A percentile compares a stretch with the other conserved stretches of the same genome.
Conservation (phyloP, 2,888 invertebrate species). For the Lomographa bimaculata region DNA sequence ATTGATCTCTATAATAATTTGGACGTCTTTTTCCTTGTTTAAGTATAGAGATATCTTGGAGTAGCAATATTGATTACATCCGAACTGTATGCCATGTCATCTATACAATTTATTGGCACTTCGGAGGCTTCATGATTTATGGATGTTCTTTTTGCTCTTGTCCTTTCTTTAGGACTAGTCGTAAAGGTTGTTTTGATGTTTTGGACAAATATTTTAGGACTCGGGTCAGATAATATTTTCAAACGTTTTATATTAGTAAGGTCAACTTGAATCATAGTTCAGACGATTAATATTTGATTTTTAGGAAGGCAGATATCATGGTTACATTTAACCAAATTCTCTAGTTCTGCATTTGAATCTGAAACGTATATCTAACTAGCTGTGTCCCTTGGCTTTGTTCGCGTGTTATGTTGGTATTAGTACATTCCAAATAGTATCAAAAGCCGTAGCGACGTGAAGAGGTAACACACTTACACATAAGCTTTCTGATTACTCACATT, state of each 20-base stretch:
- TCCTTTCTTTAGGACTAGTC: conserved; percentile 8
- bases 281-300: too few species aligned
- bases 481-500: too few species aligned
- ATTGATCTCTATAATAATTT: conserved; percentile 20
- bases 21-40: conserved; percentile 12
- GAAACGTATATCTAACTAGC: too few species aligned
- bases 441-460: too few species aligned
- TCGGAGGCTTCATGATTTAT: conserved; percentile 24
- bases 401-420: too few species aligned
- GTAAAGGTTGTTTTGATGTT: conserved; percentile 18
- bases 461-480: too few species aligned
- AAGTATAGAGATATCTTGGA: conserved; percentile 17
- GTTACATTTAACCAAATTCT: too few species aligned
- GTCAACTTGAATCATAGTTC: too few species aligned
- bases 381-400: too few species aligned
- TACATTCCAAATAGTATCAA: too few species aligned
- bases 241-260: neutral
- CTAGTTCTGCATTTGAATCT: too few species aligned
- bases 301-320: too few species aligned
- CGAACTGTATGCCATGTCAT: conserved; percentile 24
- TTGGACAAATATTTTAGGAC: conserved; percentile 6
- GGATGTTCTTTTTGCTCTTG: conserved; percentile 19
- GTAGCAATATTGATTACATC: conserved; percentile 24
- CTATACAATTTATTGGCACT: conserved; percentile 25
- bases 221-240: conserved; percentile 3